Evolutionary conservation across 2,888 invertebrate species (phyloP).

Genomic region (Eustalomyia histrio): DNA sequence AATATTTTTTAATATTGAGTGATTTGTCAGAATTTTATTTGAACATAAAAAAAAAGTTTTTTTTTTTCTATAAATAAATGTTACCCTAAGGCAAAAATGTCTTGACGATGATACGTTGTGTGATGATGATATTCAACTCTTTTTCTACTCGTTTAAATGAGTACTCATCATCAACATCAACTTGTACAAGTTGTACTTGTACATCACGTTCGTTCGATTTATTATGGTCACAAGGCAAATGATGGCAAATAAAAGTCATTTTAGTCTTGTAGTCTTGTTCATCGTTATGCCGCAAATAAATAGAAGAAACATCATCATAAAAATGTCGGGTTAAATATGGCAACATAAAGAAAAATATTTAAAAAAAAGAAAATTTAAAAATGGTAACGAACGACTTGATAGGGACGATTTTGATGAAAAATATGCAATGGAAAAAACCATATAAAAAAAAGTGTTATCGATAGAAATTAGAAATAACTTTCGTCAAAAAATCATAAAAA

Average conservation of each 20-base stretch:
- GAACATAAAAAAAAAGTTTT: too few relatives aligned
- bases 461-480: too few relatives aligned
- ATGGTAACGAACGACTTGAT: too few relatives aligned
- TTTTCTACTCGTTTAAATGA: background rate
- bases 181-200: slow-evolving; percentile 19
- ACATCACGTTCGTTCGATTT: slow-evolving; percentile 62
- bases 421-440: too few relatives aligned
- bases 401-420: too few relatives aligned
- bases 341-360: background rate
- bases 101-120: background rate
- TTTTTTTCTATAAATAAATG: too few relatives aligned
- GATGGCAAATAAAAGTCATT: slow-evolving; percentile 65
- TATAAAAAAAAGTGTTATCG: too few relatives aligned
- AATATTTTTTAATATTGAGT: too few relatives aligned
- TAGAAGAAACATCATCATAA: slow-evolving; percentile 54
- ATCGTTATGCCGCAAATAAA: slow-evolving; percentile 39
- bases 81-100: background rate
- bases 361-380: too few relatives aligned
- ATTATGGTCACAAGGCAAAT: slow-evolving; percentile 64
- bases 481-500: too few relatives aligned
- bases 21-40: too few relatives aligned
- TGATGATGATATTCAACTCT: background rate
- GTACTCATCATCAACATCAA: background rate
- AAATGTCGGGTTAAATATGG: slow-evolving; percentile 39
- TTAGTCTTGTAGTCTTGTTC: slow-evolving; percentile 45